Conservation (phyloP, 2,113 vertebrate genomes). For the Mionectes macconnelli region DNA sequence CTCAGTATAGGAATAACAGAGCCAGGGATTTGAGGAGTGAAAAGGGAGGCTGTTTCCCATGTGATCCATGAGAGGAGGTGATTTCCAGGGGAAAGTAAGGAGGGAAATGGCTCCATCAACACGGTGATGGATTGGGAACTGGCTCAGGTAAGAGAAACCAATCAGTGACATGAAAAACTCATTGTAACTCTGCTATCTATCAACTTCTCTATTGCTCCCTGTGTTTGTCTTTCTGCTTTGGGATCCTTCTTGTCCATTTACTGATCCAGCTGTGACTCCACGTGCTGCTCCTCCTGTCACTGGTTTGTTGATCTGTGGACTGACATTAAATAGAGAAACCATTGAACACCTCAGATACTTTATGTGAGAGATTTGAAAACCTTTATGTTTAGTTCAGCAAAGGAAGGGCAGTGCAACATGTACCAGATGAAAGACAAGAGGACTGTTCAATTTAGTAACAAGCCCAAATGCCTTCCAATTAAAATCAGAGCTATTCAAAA, state of each 20-base stretch:
- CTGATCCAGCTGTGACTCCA: not conserved
- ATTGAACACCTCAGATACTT: not conserved
- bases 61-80: not conserved
- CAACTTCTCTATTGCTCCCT: not conserved
- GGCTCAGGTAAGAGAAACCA: not conserved
- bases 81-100: not conserved
- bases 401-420: not conserved
- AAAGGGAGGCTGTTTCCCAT: not conserved
- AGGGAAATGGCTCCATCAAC: not conserved
- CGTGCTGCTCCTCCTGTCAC: not conserved
- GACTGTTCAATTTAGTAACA: not conserved
- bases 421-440: not conserved
- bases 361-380: not conserved
- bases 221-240: not conserved
- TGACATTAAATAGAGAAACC: not conserved
- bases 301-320: not conserved
- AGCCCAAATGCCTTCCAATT: not conserved
- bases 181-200: not conserved
- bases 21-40: not conserved
- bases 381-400: not conserved
- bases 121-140: not conserved
- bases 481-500: slow-evolving; percentile 8
- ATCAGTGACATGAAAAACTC: not conserved
- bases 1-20: not conserved
- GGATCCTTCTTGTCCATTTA: not conserved